Evolutionary conservation across 2,113 vertebrate genomes (phyloP), one percentile per base, ranked within the genome.

Genomic region (Orthonyx spaldingii): DNA sequence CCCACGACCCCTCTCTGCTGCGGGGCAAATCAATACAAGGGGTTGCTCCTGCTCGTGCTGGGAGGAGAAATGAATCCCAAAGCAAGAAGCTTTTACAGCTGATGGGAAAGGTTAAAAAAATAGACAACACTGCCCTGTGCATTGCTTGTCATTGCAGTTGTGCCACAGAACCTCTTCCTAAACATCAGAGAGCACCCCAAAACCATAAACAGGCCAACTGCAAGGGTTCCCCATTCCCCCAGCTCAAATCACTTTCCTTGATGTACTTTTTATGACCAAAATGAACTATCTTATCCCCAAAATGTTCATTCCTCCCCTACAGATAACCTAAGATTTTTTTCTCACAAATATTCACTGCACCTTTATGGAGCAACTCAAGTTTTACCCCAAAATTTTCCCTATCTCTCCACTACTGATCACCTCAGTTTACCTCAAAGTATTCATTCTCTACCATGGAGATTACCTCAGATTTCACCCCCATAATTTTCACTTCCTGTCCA

Each of bases 271-370:
- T 6, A 32, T 7, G 5, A 8, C 32, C 44, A 37, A 27, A 37
- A 59, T 37, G 50, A 12, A 8, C 11, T 44, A 2, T 9, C 17
- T 42, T 59, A 42, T 37, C 21, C 26, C 26, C 32, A 11, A 50
- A 52, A 10, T 8, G 17, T 52, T 59, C 10, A 26, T 50, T 35
- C 4, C 7, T 50, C 39, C 98, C 98, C 80, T 99, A 98, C 8
- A 7, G 39, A 7, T 1, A 1, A 19, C 9, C 2, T 9, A 35
- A 50, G 21, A 9, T 59, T 76, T 50, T 50, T 12, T 22, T 17
- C 63, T 11, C 47, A 33, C 15, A 37, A 35, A 27, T 42, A n/a
- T 12, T 28, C 1, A 10, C 5, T 0, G 5, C 2, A 3, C 30
- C n/a, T 61, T 59, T 50, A 44, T 9, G 3, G 22, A 81, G 16